phyloP scores from a whole-genome alignment of 2,113 vertebrate genomes.

The Triplophysa tibetana region DNA sequence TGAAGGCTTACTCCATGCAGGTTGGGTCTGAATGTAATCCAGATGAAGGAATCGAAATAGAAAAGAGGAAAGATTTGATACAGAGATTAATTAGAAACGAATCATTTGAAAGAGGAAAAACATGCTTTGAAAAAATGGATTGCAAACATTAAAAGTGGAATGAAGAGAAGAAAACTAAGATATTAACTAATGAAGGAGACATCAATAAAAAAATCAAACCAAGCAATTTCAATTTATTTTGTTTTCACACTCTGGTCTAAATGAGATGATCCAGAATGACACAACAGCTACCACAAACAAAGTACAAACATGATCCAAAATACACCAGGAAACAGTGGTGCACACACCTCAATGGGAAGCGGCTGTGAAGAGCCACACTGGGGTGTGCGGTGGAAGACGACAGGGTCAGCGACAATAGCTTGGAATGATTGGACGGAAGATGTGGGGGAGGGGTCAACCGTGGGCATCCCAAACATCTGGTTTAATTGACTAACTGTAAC shows the following conservation, averaged over 20 bases:
- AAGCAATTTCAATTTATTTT: not conserved
- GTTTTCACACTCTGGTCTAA: not conserved
- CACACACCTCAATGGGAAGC: slow-evolving; percentile 80
- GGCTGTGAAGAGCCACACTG: slow-evolving; percentile 74
- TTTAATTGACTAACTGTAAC: slow-evolving; percentile 88
- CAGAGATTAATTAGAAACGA: not conserved
- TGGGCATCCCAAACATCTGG: slow-evolving; percentile 77
- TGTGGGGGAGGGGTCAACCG: slow-evolving; percentile 61
- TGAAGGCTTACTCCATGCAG: slow-evolving; percentile 72
- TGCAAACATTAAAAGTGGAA: slow-evolving; percentile 6
- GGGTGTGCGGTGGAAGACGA: slow-evolving; percentile 66
- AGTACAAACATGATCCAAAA: not conserved
- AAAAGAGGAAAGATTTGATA: slow-evolving; percentile 28
- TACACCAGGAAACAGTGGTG: slow-evolving; percentile 13
- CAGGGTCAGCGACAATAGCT: slow-evolving; percentile 71
- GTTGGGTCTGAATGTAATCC: slow-evolving; percentile 71
- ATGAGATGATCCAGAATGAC: not conserved
- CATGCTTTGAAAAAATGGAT: slow-evolving; percentile 46
- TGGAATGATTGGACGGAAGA: slow-evolving; percentile 69
- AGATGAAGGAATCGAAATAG: slow-evolving; percentile 32
- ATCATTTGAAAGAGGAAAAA: slow-evolving; percentile 49
- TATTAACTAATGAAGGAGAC: not conserved
- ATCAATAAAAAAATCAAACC: not conserved
- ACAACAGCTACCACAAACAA: slow-evolving; percentile 5
- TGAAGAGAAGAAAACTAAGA: slow-evolving; percentile 4